Evolutionary conservation across 2,113 vertebrate genomes (phyloP).

Genomic region (Herpetotheres cachinnans): DNA sequence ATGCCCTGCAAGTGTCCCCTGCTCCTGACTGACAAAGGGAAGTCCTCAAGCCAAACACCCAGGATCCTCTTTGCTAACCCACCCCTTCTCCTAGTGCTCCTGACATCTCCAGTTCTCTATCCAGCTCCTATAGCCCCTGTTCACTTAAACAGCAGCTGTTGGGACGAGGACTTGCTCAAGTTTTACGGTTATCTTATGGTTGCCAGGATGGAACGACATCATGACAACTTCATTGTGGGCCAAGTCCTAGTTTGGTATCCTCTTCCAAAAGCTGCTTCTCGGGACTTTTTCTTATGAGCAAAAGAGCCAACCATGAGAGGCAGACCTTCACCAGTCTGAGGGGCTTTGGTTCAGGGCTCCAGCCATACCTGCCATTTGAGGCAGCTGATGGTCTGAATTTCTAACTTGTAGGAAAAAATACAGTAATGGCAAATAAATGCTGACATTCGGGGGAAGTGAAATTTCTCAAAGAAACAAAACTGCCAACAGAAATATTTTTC

Average conservation of each 20-base stretch:
- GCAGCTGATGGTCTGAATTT: not conserved
- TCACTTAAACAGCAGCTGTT: not conserved
- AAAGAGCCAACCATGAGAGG: not conserved
- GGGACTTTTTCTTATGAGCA: not conserved
- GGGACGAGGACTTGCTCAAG: rapidly evolving
- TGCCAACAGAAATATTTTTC: conserved; percentile 33
- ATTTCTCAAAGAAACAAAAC: not conserved
- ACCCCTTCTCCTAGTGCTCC: not conserved
- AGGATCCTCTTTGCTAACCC: not conserved
- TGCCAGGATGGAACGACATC: rapidly evolving
- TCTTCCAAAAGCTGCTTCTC: not conserved
- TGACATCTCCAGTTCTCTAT: not conserved
- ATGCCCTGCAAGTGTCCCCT: not conserved
- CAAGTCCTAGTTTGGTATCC: not conserved
- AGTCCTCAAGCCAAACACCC: not conserved
- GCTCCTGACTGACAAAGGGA: not conserved
- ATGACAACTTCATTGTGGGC: not conserved
- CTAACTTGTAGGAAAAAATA: not conserved
- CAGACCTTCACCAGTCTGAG: not conserved
- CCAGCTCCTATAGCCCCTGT: not conserved
- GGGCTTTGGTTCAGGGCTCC: not conserved
- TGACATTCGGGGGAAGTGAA: not conserved
- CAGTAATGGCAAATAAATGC: not conserved
- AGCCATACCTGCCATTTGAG: not conserved
- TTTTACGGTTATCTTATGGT: not conserved